These are phyloP conservation scores for Hydractinia symbiolongicarpus DNA, from an alignment of 30 jellyfish, hydroid and myxozoan species.

Conservation along the genomic window DNA sequence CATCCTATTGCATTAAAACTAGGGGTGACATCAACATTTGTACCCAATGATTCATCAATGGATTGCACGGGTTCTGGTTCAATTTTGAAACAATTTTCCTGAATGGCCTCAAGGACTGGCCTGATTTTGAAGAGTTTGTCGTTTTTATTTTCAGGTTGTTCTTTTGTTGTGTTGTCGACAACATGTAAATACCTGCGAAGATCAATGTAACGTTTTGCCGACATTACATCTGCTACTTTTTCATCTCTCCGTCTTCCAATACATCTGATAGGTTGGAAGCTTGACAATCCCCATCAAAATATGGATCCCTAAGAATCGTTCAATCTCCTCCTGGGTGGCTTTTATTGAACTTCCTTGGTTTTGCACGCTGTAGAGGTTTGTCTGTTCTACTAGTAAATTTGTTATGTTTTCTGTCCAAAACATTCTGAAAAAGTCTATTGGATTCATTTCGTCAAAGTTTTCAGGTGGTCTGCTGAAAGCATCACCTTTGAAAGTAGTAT, in stretches of 20 bases:
- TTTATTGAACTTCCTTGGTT: too few species aligned
- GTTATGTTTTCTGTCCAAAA: slow-evolving; percentile 9
- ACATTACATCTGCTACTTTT: slow-evolving; percentile 13
- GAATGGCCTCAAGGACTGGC: not conserved
- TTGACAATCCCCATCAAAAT: not conserved
- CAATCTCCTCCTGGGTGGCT: too few species aligned
- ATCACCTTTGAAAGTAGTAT: slow-evolving; percentile 2
- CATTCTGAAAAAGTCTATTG: not conserved
- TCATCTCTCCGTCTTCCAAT: not conserved
- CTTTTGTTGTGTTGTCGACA: too few species aligned
- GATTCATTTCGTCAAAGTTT: slow-evolving; percentile 3
- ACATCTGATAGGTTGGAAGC: slow-evolving; percentile 11
- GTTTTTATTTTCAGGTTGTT: too few species aligned
- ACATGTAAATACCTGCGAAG: too few species aligned
- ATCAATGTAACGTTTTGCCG: slow-evolving; percentile 12
- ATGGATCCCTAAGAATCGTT: slow-evolving; percentile 8
- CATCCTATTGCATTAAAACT: too few species aligned
- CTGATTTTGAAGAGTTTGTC: too few species aligned
- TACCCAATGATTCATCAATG: not conserved
- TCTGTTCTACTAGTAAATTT: not conserved
- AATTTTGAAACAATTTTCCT: not conserved
- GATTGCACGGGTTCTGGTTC: slow-evolving; percentile 7
- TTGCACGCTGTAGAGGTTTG: slow-evolving; percentile 12
- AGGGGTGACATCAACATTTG: too few species aligned
- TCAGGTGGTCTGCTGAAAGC: slow-evolving; percentile 10